Percentiles rank a stretch among this genome's conserved stretches.
These are phyloP conservation scores for Orchesella flavescens DNA, from an alignment of 2,888 invertebrate species.

Conservation along the genomic window DNA sequence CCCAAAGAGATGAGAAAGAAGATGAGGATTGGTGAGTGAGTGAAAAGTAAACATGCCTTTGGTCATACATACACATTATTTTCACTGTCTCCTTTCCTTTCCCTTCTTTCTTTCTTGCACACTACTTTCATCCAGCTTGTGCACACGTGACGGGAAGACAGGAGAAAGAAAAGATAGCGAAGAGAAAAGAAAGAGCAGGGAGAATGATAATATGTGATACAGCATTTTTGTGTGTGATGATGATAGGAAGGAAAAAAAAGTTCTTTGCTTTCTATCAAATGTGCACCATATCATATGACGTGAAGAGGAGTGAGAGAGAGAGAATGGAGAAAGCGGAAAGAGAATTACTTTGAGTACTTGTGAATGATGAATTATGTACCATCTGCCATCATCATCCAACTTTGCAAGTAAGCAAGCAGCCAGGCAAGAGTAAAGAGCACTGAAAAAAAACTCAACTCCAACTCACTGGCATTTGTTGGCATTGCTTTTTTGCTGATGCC, in stretches of 20 bases:
- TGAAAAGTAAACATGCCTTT: constrained; percentile 43
- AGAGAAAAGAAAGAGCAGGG: constrained; percentile 8
- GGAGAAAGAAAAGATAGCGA: background rate
- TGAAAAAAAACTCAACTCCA: constrained; percentile 21
- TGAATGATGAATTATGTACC: constrained; percentile 61
- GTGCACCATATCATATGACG: background rate
- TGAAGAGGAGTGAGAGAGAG: background rate
- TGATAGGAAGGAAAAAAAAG: constrained; percentile 5
- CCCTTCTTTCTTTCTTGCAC: background rate
- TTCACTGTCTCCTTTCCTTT: background rate
- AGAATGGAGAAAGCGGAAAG: constrained; percentile 25
- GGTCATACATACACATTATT: constrained; percentile 25
- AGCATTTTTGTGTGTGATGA: background rate
- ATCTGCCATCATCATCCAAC: constrained; percentile 56
- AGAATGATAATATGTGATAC: constrained; percentile 13
- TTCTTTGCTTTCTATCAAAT: background rate
- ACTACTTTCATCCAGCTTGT: background rate
- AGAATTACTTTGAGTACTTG: constrained; percentile 54
- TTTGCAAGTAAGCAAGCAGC: constrained; percentile 15
- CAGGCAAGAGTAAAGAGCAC: constrained; percentile 8
- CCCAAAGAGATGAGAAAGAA: constrained; percentile 1
- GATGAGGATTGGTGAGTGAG: background rate
- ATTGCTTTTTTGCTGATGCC: constrained; percentile 32
- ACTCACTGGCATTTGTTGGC: background rate
- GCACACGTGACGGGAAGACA: constrained; percentile 28